Evolutionary conservation across 1,140 invertebrate species (phyloP), one percentile per base, ranked within the genome.

Genomic region (Mya arenaria): DNA sequence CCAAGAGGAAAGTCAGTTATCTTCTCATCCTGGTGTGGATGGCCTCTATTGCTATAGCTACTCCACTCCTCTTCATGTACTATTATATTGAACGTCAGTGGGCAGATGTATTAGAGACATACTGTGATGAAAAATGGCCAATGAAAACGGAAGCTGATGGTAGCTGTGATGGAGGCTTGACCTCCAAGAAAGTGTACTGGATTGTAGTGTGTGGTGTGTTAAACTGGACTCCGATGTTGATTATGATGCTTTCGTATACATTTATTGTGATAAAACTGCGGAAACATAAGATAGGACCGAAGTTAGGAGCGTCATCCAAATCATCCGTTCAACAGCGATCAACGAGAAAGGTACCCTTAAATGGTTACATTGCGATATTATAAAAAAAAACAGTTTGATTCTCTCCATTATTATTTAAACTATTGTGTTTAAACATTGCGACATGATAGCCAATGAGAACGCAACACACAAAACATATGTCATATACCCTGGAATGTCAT

Each of bases 221-320:
- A 28, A 94, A 94, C 90, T 94, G 94, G 90, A 84, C 93, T 30
- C 94, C 94, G 0, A 92, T 94, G 65, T 52, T 91, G 5, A 90
- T 93, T 8, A 94, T 94, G 93, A 84, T 89, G 6, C 85, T 92
- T 5, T 90, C 92, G 1, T 94, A 94, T 86, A 88, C 88, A 2
- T 83, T 94, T 36, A 93, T 94, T 55, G 90, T 94, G 28, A 86
- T 92, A 69, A 91, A 90, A 60, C 87, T 91, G 3, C 79, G 86
- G 15, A 85, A 85, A 63, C 85, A 83, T 28, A 85, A 85, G 65
- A 84, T 90, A 37, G 78, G 85, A 28, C 84, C 84, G 13, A 87
- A 79, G 36, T 69, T 79, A 17, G 87, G 88, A 6, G 79, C 84
- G 10, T 75, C 84, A 4, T 85, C 85, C 10, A 78, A 84, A 55